A percentile compares a stretch with the other conserved stretches of the same genome.
phyloP scores from a whole-genome alignment of 2,888 invertebrate species.

The Hyalella azteca region DNA sequence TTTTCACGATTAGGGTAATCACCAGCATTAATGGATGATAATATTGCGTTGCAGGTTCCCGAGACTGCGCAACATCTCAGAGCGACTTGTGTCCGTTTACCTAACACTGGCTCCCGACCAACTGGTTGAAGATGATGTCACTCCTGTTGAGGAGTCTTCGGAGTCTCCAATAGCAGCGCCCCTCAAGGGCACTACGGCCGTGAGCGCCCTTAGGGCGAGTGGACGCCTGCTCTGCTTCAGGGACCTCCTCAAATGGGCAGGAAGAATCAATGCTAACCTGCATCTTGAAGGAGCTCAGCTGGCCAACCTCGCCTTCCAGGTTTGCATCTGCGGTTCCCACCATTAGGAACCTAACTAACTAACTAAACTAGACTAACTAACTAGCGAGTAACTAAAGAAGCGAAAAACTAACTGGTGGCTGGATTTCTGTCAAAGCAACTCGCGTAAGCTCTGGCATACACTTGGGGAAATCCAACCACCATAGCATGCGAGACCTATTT shows the following conservation, averaged over 20 bases:
- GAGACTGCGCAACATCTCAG: conserved; percentile 73
- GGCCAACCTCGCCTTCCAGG: conserved; percentile 78
- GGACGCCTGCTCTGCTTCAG: conserved; percentile 64
- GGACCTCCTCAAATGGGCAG: conserved; percentile 91
- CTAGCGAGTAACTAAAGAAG: no score
- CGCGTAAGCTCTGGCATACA: no score
- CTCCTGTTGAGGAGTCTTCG: conserved; percentile 61
- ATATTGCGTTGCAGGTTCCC: conserved; percentile 69
- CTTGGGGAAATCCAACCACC: no score
- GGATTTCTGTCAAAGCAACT: no score
- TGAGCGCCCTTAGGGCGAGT: conserved; percentile 43
- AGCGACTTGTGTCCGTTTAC: conserved; percentile 82
- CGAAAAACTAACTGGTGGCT: no score
- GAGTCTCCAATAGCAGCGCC: conserved; percentile 61
- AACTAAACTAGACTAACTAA: no score
- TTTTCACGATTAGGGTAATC: no score
- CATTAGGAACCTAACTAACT: no score
- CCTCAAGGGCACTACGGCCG: background rate
- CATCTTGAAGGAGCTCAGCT: conserved; percentile 75
- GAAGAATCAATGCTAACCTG: conserved; percentile 72
- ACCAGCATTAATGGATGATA: no score
- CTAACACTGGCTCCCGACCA: conserved; percentile 77
- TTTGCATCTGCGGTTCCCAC: no score
- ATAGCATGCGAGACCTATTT: no score
- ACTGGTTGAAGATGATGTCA: conserved; percentile 63